Evolutionary conservation across 2,113 vertebrate species (phyloP).

Genomic region (Melanocharis versteri): DNA sequence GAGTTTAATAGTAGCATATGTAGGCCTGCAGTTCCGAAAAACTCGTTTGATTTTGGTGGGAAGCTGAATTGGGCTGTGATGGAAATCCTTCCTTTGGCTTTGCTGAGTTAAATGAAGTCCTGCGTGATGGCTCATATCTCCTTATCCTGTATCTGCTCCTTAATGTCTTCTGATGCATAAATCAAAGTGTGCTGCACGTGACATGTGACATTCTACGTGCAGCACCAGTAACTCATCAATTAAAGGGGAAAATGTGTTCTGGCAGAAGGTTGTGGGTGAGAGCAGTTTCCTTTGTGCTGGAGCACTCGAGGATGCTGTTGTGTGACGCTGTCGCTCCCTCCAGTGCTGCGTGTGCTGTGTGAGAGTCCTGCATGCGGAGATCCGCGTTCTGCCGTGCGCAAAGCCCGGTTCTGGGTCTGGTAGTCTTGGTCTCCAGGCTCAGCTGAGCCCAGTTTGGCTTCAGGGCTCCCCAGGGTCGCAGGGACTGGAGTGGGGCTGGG

Average conservation of each 20-base stretch:
- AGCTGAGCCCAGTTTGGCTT: background rate
- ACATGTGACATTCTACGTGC: background rate
- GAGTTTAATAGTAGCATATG: background rate
- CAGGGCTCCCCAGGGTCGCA: too few relatives aligned
- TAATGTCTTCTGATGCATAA: background rate
- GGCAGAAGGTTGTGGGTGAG: background rate
- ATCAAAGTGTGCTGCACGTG: background rate
- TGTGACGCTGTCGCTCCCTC: background rate
- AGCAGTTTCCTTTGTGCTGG: background rate
- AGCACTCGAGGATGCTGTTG: background rate
- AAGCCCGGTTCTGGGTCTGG: background rate
- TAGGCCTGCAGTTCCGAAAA: background rate
- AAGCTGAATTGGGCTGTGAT: background rate
- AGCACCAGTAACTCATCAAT: background rate
- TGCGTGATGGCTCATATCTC: background rate
- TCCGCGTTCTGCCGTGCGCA: rapidly evolving
- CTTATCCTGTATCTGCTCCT: background rate
- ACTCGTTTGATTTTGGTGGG: background rate
- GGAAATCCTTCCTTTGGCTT: background rate
- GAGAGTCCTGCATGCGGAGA: background rate
- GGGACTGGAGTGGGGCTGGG: too few relatives aligned
- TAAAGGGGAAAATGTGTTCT: background rate
- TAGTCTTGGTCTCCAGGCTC: background rate
- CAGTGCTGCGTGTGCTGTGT: background rate
- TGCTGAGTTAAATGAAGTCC: background rate